Conservation (phyloP, 1,140 invertebrate species). For the Whitmania pigra region DNA sequence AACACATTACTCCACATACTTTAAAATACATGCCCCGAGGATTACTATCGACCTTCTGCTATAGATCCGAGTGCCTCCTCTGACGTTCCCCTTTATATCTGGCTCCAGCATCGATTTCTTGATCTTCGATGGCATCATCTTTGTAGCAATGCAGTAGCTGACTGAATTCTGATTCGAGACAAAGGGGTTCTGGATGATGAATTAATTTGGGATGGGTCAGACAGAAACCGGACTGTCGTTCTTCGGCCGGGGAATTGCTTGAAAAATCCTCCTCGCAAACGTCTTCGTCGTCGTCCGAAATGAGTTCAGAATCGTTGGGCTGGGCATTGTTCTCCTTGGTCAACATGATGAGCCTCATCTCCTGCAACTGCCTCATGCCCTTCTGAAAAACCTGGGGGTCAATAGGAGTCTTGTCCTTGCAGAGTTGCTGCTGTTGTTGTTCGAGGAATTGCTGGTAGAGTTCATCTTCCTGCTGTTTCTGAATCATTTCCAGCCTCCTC, state of each 20-base stretch:
- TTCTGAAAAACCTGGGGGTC: conserved; percentile 6
- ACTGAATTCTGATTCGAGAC: not conserved
- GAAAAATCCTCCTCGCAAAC: not conserved
- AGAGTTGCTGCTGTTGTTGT: conserved; percentile 5
- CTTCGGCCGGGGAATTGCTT: too few species aligned
- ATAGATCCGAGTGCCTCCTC: too few species aligned
- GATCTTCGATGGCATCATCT: not conserved
- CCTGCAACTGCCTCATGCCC: not conserved
- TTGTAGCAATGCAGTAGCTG: not conserved
- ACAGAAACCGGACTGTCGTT: too few species aligned
- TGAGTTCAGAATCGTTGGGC: not conserved
- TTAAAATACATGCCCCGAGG: too few species aligned
- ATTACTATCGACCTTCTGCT: too few species aligned
- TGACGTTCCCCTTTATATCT: too few species aligned
- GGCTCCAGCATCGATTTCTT: not conserved
- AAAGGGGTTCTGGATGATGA: not conserved
- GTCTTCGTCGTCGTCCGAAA: conserved; percentile 2
- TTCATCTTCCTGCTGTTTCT: not conserved
- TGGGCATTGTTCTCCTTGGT: not conserved
- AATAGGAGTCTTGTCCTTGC: not conserved
- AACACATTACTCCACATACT: too few species aligned
- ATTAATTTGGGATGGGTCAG: too few species aligned
- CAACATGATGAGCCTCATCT: not conserved
- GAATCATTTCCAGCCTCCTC: not conserved
- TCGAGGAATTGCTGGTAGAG: conserved; percentile 3